Conservation (phyloP, 2,888 invertebrate genomes). For the Lasiommata megera region DNA sequence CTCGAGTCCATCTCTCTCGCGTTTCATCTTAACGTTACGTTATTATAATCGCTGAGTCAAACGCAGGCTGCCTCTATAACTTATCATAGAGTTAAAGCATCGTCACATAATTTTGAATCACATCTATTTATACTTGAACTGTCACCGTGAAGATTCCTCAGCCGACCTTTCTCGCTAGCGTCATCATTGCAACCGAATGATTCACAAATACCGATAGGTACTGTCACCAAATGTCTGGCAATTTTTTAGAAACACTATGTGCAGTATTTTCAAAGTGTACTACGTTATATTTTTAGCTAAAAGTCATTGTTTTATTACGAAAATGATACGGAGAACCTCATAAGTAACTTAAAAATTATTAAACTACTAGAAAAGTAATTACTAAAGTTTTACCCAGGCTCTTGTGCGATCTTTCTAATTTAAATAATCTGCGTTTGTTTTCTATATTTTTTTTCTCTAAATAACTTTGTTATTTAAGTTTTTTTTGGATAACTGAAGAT, state of each 20-base stretch:
- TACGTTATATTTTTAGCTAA: no score
- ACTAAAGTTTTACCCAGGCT: no score
- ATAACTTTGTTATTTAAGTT: no score
- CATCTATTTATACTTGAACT: constrained; percentile 32
- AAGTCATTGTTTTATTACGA: no score
- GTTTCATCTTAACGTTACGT: constrained; percentile 2
- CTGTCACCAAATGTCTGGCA: constrained; percentile 14
- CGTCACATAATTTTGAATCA: constrained; percentile 25
- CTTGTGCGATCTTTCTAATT: no score
- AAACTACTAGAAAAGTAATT: no score
- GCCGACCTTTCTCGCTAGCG: constrained; percentile 18
- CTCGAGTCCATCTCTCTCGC: not conserved
- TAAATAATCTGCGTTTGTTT: no score
- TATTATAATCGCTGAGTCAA: constrained; percentile 21
- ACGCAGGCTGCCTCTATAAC: not conserved
- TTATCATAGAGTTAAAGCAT: constrained; percentile 20
- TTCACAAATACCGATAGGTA: constrained; percentile 36
- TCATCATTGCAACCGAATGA: constrained; percentile 31
- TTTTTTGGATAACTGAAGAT: no score
- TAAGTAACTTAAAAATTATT: no score
- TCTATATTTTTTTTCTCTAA: no score
- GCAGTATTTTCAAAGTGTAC: no score
- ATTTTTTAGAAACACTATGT: not conserved
- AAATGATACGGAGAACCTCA: no score
- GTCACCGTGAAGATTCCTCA: constrained; percentile 26